Evolutionary conservation across 2,797 vertebrate species (phyloP).

Genomic region (Diplodus sargus): DNA sequence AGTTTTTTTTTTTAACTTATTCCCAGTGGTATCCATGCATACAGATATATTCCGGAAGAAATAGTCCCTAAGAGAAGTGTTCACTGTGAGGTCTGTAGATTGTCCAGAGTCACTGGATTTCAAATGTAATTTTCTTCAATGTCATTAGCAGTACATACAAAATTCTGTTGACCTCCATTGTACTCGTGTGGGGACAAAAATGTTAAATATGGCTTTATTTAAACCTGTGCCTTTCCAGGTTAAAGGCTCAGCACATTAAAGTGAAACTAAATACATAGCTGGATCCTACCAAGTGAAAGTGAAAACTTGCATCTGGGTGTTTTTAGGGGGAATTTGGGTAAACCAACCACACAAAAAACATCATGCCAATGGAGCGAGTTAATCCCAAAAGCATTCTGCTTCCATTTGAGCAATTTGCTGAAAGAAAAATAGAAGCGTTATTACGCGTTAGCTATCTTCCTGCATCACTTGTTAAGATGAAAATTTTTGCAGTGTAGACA

Average conservation of each 20-base stretch:
- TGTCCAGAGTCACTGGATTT: constrained; percentile 14
- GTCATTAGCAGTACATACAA: background rate
- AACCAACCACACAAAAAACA: constrained; percentile 1
- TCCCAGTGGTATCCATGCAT: constrained; percentile 7
- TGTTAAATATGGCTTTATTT: background rate
- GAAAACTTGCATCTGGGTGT: background rate
- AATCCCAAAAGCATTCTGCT: constrained; percentile 16
- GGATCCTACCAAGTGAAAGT: background rate
- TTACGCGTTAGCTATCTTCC: no score
- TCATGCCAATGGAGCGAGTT: background rate
- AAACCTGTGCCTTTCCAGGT: background rate
- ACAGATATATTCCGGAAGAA: constrained; percentile 4
- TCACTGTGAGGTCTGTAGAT: background rate
- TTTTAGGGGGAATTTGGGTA: background rate
- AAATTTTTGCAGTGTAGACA: constrained; percentile 49
- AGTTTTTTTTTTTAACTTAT: background rate
- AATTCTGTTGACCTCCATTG: background rate
- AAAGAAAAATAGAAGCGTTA: background rate
- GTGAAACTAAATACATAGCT: constrained; percentile 20
- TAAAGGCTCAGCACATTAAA: constrained; percentile 9
- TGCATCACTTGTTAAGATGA: constrained; percentile 58
- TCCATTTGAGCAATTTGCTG: background rate
- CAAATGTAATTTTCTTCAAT: background rate
- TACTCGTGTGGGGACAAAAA: background rate
- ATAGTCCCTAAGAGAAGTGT: background rate